Evolutionary conservation across 1,140 invertebrate species (phyloP).

Genomic region (Manduca sexta): DNA sequence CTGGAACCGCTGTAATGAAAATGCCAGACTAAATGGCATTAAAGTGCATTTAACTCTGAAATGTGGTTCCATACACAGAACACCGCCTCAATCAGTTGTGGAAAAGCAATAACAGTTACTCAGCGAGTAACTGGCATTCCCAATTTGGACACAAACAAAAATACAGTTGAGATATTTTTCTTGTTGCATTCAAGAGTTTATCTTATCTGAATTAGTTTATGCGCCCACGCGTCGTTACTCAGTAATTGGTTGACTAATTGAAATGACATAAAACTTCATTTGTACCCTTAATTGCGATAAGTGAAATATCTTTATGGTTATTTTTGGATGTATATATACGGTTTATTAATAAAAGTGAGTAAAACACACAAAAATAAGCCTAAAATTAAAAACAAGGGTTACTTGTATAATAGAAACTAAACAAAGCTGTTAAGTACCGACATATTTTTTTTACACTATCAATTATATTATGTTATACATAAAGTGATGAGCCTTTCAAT

Average conservation of each 20-base stretch:
- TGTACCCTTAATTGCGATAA: conserved; percentile 10
- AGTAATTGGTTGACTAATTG: conserved; percentile 19
- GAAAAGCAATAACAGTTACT: background rate
- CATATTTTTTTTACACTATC: too few relatives aligned
- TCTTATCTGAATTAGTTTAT: conserved; percentile 14
- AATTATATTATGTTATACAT: too few relatives aligned
- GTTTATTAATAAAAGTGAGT: too few relatives aligned
- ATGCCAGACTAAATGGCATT: conserved; percentile 30
- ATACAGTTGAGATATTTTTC: conserved; percentile 1
- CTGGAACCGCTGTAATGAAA: conserved; percentile 39
- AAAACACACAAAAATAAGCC: too few relatives aligned
- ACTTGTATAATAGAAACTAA: too few relatives aligned
- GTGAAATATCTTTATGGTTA: conserved; percentile 11
- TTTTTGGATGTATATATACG: background rate
- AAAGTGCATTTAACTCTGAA: conserved; percentile 8
- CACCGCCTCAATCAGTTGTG: background rate
- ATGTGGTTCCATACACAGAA: background rate
- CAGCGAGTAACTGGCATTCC: background rate
- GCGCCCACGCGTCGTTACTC: conserved; percentile 7
- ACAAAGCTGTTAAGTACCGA: too few relatives aligned
- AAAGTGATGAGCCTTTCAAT: too few relatives aligned
- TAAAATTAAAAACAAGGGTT: too few relatives aligned
- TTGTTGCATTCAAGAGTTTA: background rate
- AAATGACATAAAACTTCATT: conserved; percentile 14
- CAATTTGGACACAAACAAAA: background rate